Evolutionary conservation across 2,888 invertebrate species (phyloP), one percentile per base, ranked within the genome.

Genomic region (Scrobipalpa atriplicella): DNA sequence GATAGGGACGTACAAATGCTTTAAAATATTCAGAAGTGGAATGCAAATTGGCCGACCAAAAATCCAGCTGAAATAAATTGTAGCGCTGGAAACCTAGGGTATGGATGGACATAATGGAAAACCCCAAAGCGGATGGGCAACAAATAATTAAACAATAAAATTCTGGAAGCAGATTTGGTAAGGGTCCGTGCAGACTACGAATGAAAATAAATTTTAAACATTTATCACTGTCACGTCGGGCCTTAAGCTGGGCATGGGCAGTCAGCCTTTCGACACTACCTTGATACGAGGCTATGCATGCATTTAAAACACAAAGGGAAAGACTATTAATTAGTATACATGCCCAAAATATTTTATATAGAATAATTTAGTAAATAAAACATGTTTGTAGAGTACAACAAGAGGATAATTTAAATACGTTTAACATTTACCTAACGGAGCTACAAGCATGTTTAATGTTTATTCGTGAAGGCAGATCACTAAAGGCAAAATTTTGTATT

Each of bases 181-280:
- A 75, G 77, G 73, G 74, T 72, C 75, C 76, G 75, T 81, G 80
- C 78, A 82, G 79, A 81, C 78, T 80, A 81, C 29, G 39, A 58
- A 38, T n/a, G 54, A 83, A 80, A 86, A 86, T 85, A 89, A 13
- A 89, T 89, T n/a, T n/a, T 85, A 85, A 86, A 85, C 89, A 90
- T 90, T 90, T 85, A 88, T 90, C 90, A 89, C 77, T 86, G 91
- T n/a, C n/a, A n/a, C n/a, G n/a, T 90, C 90, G 77, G 75, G 80
- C 71, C 84, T 81, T 76, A 82, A 80, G 80, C 81, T 79, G 79
- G 78, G 78, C 71, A 75, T 79, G 79, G 78, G 78, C 71, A 75
- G 71, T 70, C 68, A 75, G 75, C 78, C 79, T 80, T 83, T 80
- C 78, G 77, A 81, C 80, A 78, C 74, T 68, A 67, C 62, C 66